Evolutionary conservation across 92 coral and sea anemone genomes (phyloP), one percentile per base, ranked within the genome.

Genomic region (Blastomussa wellsi): DNA sequence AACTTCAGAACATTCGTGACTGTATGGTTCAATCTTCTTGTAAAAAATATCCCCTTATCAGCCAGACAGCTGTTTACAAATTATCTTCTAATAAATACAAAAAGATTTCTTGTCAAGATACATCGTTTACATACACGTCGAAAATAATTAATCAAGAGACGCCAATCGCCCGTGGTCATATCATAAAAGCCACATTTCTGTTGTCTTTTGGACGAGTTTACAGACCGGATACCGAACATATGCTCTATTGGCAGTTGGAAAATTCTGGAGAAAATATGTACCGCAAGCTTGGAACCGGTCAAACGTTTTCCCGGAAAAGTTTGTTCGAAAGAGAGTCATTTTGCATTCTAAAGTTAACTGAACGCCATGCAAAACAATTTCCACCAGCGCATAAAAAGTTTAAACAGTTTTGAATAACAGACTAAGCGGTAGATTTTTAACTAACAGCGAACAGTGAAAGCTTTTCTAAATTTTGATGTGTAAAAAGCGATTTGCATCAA

Each of bases 81-180:
- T 88, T 86, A 65, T 88, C 62, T 73, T 75, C 73, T 38, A 74
- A 90, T 91, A 76, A 79, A 88, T 70, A 88, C 93, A 89, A 84
- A 76, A 81, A 92, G 87, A 76, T 67, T 44, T 82, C 91, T 73
- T 94, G 95, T 90, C 83, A 74, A 80, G 86, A 90, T 90, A 39
- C 81, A 86, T 81, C 78, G 62, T 82, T 89, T 81, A 87, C 87
- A 76, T 84, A 82, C 90, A 88, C 26, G 79, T 86, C 74, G 65
- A 73, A 72, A 90, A 79, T 86, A 82, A 70, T 72, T 88, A 84
- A 80, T 82, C 55, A 28, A 19, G 49, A 38, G 38, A 28, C 26
- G 39, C 83, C 74, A 44, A 26, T 49, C 75, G 64, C 64, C 76
- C 15, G 55, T 79, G 83, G 83, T 38, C 72, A 78, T 37, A 13